Percentiles rank a stretch among this genome's conserved stretches.
Evolutionary conservation across 2,888 invertebrate species (phyloP).

Genomic region (Agrotis exclamationis): DNA sequence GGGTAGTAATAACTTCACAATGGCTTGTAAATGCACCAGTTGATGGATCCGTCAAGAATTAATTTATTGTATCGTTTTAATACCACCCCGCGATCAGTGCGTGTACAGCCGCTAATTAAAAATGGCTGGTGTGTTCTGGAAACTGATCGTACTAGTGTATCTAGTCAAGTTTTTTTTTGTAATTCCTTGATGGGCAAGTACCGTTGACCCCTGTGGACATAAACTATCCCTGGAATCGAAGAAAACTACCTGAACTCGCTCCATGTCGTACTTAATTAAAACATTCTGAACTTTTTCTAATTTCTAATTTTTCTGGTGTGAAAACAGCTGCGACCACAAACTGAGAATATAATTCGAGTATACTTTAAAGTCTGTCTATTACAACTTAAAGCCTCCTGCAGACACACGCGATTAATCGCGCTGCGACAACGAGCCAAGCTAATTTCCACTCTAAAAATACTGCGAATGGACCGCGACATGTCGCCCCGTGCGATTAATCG

Average conservation of each 20-base stretch:
- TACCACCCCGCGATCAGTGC: slow-evolving; percentile 56
- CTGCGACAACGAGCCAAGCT: no score
- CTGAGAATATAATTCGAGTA: no score
- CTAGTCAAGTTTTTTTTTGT: slow-evolving; percentile 60
- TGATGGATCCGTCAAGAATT: slow-evolving; percentile 76
- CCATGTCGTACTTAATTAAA: slow-evolving; percentile 44
- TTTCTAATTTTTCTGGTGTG: no score
- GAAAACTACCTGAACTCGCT: slow-evolving; percentile 49
- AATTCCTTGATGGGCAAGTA: slow-evolving; percentile 44
- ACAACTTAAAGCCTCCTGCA: no score
- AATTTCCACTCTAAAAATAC: no score
- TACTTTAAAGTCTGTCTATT: no score
- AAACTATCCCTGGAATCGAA: slow-evolving; percentile 48
- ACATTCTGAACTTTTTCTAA: slow-evolving; percentile 48
- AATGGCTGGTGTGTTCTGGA: slow-evolving; percentile 61
- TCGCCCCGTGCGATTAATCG: no score
- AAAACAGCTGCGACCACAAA: no score
- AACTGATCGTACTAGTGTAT: slow-evolving; percentile 49
- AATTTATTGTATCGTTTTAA: slow-evolving; percentile 76
- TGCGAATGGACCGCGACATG: no score
- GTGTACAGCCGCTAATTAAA: slow-evolving; percentile 65
- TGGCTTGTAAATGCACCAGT: slow-evolving; percentile 70
- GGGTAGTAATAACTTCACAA: slow-evolving; percentile 66
- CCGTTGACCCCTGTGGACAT: slow-evolving; percentile 60
- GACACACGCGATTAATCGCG: no score